Conservation (phyloP, 2,888 invertebrate species). For the Drosophila pegasa region DNA sequence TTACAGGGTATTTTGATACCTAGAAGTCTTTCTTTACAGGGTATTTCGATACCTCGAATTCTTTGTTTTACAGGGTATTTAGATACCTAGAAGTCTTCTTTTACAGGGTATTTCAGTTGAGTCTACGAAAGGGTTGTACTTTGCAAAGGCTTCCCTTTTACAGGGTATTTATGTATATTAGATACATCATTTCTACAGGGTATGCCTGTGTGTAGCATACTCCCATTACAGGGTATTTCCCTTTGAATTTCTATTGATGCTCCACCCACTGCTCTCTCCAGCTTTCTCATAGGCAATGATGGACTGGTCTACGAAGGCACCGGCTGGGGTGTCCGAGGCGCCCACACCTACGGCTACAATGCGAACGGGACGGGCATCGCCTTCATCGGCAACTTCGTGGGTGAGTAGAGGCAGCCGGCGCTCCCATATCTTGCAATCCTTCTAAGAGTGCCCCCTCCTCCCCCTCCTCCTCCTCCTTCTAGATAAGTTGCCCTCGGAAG, state of each 20-base stretch:
- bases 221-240: background rate
- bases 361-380: constrained; percentile 87
- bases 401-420: constrained; percentile 75
- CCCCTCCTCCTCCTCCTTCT: constrained; percentile 44
- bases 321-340: constrained; percentile 88
- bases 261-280: constrained; percentile 58
- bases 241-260: background rate
- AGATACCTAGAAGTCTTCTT: background rate
- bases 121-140: no score
- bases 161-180: no score
- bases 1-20: no score
- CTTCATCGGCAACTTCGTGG: constrained; percentile 86
- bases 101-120: background rate
- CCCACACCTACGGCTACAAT: constrained; percentile 87
- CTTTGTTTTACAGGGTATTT: no score
- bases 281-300: constrained; percentile 88
- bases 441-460: no score
- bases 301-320: constrained; percentile 88
- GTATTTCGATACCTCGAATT: no score
- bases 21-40: no score
- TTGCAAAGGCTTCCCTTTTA: background rate
- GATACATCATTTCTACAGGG: no score
- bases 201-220: background rate
- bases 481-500: constrained; percentile 84
- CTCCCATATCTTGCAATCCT: background rate